Evolutionary conservation across 2,113 vertebrate species (phyloP).

Genomic region (Oryzias melastigma): DNA sequence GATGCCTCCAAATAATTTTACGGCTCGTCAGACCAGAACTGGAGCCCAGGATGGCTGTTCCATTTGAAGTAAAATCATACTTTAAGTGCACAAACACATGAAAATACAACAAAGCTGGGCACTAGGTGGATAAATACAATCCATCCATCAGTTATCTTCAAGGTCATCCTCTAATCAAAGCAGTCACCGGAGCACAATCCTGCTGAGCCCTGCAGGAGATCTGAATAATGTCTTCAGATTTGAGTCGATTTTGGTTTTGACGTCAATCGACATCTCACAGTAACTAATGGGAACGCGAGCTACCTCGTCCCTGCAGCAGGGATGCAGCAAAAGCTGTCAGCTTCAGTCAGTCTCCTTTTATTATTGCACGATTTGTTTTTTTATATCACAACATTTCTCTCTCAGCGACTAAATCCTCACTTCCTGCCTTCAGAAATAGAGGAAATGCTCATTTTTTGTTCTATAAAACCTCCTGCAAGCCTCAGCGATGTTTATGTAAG

Average conservation of each 20-base stretch:
- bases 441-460: background rate
- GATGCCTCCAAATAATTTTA: constrained; percentile 34
- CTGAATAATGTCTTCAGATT: constrained; percentile 31
- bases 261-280: constrained; percentile 15
- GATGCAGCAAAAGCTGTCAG: constrained; percentile 5
- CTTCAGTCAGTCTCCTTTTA: constrained; percentile 11
- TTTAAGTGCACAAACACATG: background rate
- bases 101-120: background rate
- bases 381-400: constrained; percentile 12
- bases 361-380: constrained; percentile 13
- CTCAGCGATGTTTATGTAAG: too few species aligned
- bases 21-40: constrained; percentile 32
- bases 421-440: background rate
- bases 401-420: background rate
- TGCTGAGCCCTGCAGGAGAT: constrained; percentile 14
- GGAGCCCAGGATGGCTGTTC: background rate
- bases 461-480: too few species aligned
- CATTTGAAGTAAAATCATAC: constrained; percentile 8
- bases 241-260: constrained; percentile 38
- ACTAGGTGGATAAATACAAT: constrained; percentile 18
- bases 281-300: constrained; percentile 13
- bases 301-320: background rate
- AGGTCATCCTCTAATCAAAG: constrained; percentile 48
- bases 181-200: constrained; percentile 19
- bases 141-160: constrained; percentile 36